Percentiles rank a stretch among this genome's conserved stretches.
Evolutionary conservation across 2,888 invertebrate genomes (phyloP).

Genomic region (Choristoneura rosaceana): DNA sequence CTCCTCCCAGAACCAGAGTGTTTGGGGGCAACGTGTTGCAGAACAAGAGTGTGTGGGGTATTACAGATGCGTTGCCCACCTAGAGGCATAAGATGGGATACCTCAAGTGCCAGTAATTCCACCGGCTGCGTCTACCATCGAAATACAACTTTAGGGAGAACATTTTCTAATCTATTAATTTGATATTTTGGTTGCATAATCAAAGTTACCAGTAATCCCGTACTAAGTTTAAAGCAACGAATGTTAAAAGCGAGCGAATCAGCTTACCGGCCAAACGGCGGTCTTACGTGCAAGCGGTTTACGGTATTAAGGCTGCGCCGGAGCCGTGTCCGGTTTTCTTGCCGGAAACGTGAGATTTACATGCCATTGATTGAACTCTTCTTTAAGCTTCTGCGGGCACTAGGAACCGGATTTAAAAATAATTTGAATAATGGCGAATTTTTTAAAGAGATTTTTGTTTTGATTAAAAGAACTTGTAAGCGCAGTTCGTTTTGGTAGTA

Average conservation of each 20-base stretch:
- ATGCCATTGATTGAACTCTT: slow-evolving; percentile 6
- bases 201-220: slow-evolving; percentile 16
- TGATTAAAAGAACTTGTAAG: too few relatives aligned
- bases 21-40: too few relatives aligned
- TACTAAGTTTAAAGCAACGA: slow-evolving; percentile 16
- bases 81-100: too few relatives aligned
- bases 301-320: slow-evolving; percentile 16
- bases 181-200: background rate
- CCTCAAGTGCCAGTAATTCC: too few relatives aligned
- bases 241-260: slow-evolving; percentile 21
- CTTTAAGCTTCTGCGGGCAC: background rate
- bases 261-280: slow-evolving; percentile 21
- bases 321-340: slow-evolving; percentile 21
- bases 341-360: slow-evolving; percentile 17
- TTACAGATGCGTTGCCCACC: too few relatives aligned
- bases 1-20: too few relatives aligned
- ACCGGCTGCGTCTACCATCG: too few relatives aligned
- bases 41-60: too few relatives aligned
- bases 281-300: slow-evolving; percentile 26
- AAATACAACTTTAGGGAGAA: too few relatives aligned
- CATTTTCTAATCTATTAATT: background rate
- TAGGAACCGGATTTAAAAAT: background rate
- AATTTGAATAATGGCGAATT: background rate
- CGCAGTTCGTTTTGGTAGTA: too few relatives aligned
- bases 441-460: background rate